Percentiles rank a stretch among this genome's conserved stretches.
phyloP scores from a whole-genome alignment of 2,888 invertebrate genomes.

The Apamea monoglypha region DNA sequence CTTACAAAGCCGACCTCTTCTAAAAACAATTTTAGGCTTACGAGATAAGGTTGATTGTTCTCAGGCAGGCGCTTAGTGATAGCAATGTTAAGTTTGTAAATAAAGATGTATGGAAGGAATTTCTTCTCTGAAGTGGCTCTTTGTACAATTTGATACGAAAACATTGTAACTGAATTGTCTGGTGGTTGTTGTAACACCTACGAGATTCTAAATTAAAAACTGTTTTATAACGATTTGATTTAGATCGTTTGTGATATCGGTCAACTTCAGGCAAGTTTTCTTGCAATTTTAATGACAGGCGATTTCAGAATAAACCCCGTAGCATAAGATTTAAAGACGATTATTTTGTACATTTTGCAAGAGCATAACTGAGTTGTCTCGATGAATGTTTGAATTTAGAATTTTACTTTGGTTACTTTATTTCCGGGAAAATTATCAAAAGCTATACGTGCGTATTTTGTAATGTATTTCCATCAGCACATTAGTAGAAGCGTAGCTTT shows the following conservation, averaged over 20 bases:
- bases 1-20: background rate
- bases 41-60: slow-evolving; percentile 34
- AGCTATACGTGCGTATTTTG: slow-evolving; percentile 8
- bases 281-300: background rate
- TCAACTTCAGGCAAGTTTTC: background rate
- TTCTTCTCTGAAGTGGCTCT: slow-evolving; percentile 66
- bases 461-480: slow-evolving; percentile 13
- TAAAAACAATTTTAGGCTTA: background rate
- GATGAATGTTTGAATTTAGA: background rate
- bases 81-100: slow-evolving; percentile 37
- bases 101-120: slow-evolving; percentile 61
- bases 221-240: slow-evolving; percentile 24
- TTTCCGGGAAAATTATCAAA: slow-evolving; percentile 7
- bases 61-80: background rate
- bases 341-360: background rate
- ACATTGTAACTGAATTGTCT: slow-evolving; percentile 57
- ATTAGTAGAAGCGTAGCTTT: slow-evolving; percentile 12
- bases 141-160: slow-evolving; percentile 68
- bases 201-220: slow-evolving; percentile 49
- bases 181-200: slow-evolving; percentile 49
- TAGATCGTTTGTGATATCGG: background rate
- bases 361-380: background rate
- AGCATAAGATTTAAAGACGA: background rate
- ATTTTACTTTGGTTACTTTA: background rate
- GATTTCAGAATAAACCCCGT: too few relatives aligned